Percentiles rank a stretch among this genome's conserved stretches.
These are phyloP conservation scores for Ochotona curzoniae DNA, from an alignment of 2,113 vertebrate species.

Conservation along the genomic window DNA sequence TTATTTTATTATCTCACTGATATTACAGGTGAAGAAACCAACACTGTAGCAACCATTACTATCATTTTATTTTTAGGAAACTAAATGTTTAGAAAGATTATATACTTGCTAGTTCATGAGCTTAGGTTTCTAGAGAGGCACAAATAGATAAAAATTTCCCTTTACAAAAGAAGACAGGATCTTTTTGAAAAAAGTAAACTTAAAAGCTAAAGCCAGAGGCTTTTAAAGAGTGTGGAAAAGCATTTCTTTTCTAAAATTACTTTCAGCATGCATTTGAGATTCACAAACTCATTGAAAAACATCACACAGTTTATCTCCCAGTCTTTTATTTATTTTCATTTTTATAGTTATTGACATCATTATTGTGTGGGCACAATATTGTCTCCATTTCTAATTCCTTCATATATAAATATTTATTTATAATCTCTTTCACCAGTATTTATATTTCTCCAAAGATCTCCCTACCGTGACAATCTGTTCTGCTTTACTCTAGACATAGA, in stretches of 20 bases:
- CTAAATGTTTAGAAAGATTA: background rate
- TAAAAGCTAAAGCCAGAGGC: background rate
- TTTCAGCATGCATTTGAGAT: background rate
- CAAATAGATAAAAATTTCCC: background rate
- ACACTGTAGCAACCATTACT: background rate
- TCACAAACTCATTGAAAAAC: constrained; percentile 37
- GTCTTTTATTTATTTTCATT: constrained; percentile 45
- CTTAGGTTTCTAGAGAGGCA: background rate
- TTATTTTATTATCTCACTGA: background rate
- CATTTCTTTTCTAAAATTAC: constrained; percentile 52
- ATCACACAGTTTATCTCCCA: background rate
- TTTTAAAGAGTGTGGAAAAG: background rate
- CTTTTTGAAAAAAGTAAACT: background rate
- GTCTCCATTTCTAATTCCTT: constrained; percentile 36
- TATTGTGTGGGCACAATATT: constrained; percentile 41
- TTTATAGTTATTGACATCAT: constrained; percentile 29
- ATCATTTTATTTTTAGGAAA: background rate
- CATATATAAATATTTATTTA: constrained; percentile 58
- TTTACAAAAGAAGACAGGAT: background rate
- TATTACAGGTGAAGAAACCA: background rate
- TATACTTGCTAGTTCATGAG: background rate
- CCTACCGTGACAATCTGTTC: constrained; percentile 35
- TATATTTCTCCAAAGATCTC: constrained; percentile 50
- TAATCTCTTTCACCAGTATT: constrained; percentile 29
- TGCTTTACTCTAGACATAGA: constrained; percentile 22